A percentile compares a stretch with the other conserved stretches of the same genome.
phyloP scores from a whole-genome alignment of 2,113 vertebrate genomes.

The Myrmophylax atrothorax region DNA sequence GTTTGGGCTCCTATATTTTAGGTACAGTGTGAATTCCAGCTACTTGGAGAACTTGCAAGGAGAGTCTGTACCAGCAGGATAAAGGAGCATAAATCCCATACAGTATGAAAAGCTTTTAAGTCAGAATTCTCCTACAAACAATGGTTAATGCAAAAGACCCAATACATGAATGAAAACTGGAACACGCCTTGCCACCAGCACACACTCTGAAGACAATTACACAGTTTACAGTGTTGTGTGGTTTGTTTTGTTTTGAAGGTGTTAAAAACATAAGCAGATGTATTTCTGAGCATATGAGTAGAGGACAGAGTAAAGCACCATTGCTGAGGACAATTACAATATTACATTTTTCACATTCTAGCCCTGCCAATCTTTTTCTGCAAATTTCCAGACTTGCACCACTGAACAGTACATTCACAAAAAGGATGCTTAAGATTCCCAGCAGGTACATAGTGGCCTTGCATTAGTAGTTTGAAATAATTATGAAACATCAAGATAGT shows the following conservation, averaged over 20 bases:
- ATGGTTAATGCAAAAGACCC: conserved; percentile 52
- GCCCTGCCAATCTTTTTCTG: background rate
- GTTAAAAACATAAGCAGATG: background rate
- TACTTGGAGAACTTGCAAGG: conserved; percentile 64
- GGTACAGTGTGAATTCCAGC: conserved; percentile 68
- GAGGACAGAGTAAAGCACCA: conserved; percentile 48
- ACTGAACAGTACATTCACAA: background rate
- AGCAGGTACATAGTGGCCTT: background rate
- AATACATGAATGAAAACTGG: conserved; percentile 16
- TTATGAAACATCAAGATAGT: background rate
- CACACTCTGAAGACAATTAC: background rate
- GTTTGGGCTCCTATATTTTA: conserved; percentile 76
- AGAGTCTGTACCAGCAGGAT: conserved; percentile 49
- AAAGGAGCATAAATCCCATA: conserved; percentile 66
- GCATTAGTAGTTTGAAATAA: background rate
- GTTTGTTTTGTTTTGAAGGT: background rate
- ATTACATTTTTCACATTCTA: background rate
- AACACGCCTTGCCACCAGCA: conserved; percentile 28
- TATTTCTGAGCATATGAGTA: background rate
- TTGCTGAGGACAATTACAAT: background rate
- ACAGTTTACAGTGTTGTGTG: background rate
- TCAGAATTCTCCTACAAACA: conserved; percentile 61
- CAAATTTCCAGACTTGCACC: background rate
- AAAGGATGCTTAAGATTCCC: background rate
- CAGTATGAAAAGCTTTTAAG: conserved; percentile 62